Conservation (phyloP, 2,888 invertebrate species). For the Bhutanitis thaidina region DNA sequence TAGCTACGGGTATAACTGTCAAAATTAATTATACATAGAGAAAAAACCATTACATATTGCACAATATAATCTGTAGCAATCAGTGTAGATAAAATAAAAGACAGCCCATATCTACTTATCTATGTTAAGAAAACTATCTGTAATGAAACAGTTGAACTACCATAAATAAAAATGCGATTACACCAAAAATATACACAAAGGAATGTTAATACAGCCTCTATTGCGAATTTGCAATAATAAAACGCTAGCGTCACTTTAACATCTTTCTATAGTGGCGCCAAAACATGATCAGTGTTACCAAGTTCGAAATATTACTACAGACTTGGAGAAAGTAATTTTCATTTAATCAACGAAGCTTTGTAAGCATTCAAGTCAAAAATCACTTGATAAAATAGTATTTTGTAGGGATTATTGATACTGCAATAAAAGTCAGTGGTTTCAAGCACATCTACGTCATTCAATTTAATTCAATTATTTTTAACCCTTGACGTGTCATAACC, state of each 20-base stretch:
- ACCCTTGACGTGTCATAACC: too few species aligned
- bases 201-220: constrained; percentile 57
- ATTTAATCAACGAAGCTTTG: too few species aligned
- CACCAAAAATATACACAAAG: constrained; percentile 53
- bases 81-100: constrained; percentile 47
- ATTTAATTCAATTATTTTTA: too few species aligned
- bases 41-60: constrained; percentile 46
- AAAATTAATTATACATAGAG: constrained; percentile 39
- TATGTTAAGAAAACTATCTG: constrained; percentile 45
- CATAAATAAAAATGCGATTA: constrained; percentile 38
- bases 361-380: too few species aligned
- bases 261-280: constrained; percentile 14
- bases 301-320: background rate
- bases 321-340: background rate
- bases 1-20: constrained; percentile 45
- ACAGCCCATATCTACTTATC: constrained; percentile 67
- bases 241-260: constrained; percentile 11
- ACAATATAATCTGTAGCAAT: constrained; percentile 48
- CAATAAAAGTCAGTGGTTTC: too few species aligned
- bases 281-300: constrained; percentile 13
- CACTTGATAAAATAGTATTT: too few species aligned
- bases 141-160: constrained; percentile 33
- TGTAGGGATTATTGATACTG: too few species aligned
- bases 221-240: constrained; percentile 16
- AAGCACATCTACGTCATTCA: too few species aligned